Evolutionary conservation across 1,140 invertebrate genomes (phyloP).

Genomic region (Macrosteles quadrilineatus): DNA sequence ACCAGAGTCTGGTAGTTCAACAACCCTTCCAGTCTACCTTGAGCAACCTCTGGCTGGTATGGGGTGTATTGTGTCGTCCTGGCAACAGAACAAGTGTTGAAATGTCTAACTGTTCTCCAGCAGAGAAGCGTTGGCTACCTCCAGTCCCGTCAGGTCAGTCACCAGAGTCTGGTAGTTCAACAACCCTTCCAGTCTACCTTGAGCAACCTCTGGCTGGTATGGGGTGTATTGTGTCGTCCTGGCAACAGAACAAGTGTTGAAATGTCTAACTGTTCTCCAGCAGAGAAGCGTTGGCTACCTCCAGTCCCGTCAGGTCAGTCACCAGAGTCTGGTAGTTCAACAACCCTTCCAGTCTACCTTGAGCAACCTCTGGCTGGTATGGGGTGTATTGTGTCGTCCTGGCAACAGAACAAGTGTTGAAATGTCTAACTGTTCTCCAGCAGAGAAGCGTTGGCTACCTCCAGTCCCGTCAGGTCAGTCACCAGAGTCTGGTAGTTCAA

Average conservation of each 20-base stretch:
- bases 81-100: too few relatives aligned
- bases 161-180: too few relatives aligned
- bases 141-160: too few relatives aligned
- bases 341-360: slow-evolving; percentile 92
- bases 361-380: slow-evolving; percentile 93
- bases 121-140: too few relatives aligned
- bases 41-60: slow-evolving; percentile 93
- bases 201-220: too few relatives aligned
- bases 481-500: slow-evolving; percentile 99
- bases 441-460: slow-evolving; percentile 94
- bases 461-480: slow-evolving; percentile 90
- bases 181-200: too few relatives aligned
- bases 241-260: too few relatives aligned
- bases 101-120: too few relatives aligned
- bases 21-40: slow-evolving; percentile 92
- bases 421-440: slow-evolving; percentile 98
- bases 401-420: too few relatives aligned
- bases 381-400: slow-evolving; percentile 87
- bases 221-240: too few relatives aligned
- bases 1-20: slow-evolving; percentile 99
- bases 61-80: slow-evolving; percentile 87
- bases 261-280: too few relatives aligned
- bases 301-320: slow-evolving; percentile 90
- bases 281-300: slow-evolving; percentile 95
- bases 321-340: slow-evolving; percentile 99